Evolutionary conservation across 1,140 invertebrate species (phyloP), one percentile per base, ranked within the genome.

Genomic region (Lepidurus apus): DNA sequence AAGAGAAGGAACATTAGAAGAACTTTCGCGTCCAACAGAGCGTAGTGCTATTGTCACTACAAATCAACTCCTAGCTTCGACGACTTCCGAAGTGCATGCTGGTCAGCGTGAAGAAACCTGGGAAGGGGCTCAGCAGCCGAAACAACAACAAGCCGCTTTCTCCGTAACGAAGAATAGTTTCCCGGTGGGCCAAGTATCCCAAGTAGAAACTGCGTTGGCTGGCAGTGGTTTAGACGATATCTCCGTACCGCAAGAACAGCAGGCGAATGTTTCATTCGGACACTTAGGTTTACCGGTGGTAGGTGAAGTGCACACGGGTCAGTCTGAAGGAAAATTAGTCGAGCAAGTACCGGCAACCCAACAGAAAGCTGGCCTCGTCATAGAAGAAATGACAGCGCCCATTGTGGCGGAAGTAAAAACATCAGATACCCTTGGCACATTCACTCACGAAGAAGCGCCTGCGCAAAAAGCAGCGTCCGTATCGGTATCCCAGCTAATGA

Each of bases 201-300:
- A 77, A 45, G 42, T 77, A 10, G 34, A 77, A 77, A 24, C 43
- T 42, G 75, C 75, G 21, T 42, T 77, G 43, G 75, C 75, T 17
- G 43, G 75, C 0, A 47, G 75, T 34, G 44, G 24, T 24, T 45
- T 77, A 26, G 13, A 5, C 26, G 43, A 77, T 5, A 11, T 45
- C 47, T n/a, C 17, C 17, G 42, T 43, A 1, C 43, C 43, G 5
- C 1, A 77, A 26, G 43, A 13, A 17, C 75, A 77, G 24, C 43
- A 77, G 44, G 75, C 75, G 44, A 77, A 77, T 24, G 34, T 77
- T 44, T 26, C 26, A 0, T 11, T 77, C 11, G 47, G 34, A 7
- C 21, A 42, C 17, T 77, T 77, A 45, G 43, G 11, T 34, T 43
- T 44, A 44, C 75, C 75, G 4, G n/a, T 45, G 10, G 75, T 76